Base-by-base conservation (phyloP, 1,140 invertebrate genomes). In the Ylistrum balloti region DNA sequence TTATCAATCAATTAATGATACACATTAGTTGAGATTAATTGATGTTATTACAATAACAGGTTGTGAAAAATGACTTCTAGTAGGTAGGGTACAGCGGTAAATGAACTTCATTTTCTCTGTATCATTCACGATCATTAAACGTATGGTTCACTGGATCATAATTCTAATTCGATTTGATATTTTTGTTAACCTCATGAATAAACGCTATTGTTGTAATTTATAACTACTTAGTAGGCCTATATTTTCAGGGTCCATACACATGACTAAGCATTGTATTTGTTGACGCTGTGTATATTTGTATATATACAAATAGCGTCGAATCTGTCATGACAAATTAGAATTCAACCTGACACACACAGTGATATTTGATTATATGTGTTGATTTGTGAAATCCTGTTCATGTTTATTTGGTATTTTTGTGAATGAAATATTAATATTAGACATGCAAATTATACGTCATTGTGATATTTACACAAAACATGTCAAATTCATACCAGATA, bases 381-480 rank as follows among this genome's bases (percentile, higher is more conserved):
- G 56, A 74, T 74, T 74, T 74, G 56, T 74, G 56, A 74, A 74
- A 28, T 74, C 56, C 56, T n/a, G 56, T 74, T 74, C 28, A 28
- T 74, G 17, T 45, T 9, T 45, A 74, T 28, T 28, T 74, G 9
- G 41, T 45, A 74, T 1, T 28, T 74, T n/a, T 74, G 22, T 74
- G 15, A 28, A 7, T 74, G 56, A 74, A 74, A 74, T 74, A 74
- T 74, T 22, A 17, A 74, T 74, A 28, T 9, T 17, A 28, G 11
- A 74, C 56, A 74, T 74, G 56, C 56, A 74, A 74, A 28, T 5
- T 7, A 74, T 74, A 28, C 56, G 56, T 74, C 56, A 74, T 74
- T 74, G n/a, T 17, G 2, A 74, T 28, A 28, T 74, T n/a, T 5
- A 28, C 28, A n/a, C 5, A 74, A 74, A 74, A 74, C 3, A 11